Percentiles rank a stretch among this genome's conserved stretches.
phyloP scores from a whole-genome alignment of 2,797 vertebrate species.

The Tolypeutes matacus region DNA sequence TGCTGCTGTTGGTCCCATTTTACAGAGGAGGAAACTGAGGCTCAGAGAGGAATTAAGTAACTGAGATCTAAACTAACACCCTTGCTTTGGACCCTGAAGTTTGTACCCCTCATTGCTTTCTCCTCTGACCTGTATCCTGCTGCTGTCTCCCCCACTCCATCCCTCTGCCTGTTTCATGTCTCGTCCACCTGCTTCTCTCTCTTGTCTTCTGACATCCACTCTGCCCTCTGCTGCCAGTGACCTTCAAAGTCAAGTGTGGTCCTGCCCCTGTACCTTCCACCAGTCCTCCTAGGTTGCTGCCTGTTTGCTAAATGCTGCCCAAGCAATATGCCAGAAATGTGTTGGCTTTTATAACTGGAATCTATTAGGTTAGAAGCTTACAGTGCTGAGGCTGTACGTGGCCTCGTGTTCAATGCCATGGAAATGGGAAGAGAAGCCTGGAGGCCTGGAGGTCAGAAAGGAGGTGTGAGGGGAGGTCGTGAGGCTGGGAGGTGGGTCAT shows the following conservation, averaged over 20 bases:
- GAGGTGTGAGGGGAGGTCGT: neutral
- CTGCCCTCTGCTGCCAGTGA: neutral
- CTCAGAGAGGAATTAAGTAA: too few species aligned
- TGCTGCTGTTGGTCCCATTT: neutral
- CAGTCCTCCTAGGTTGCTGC: rapidly evolving
- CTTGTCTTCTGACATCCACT: neutral
- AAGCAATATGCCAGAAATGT: too few species aligned
- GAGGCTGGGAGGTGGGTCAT: neutral
- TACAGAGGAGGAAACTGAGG: too few species aligned
- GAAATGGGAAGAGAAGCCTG: neutral
- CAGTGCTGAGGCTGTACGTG: too few species aligned
- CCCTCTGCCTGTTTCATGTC: neutral
- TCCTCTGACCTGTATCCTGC: neutral
- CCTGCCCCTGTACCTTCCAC: neutral
- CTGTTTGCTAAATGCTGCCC: too few species aligned
- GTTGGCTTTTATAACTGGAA: too few species aligned
- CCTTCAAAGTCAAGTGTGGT: neutral
- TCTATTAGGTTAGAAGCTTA: too few species aligned
- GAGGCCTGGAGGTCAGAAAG: neutral
- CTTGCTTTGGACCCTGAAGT: neutral
- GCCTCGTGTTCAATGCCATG: neutral
- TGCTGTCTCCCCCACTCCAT: neutral
- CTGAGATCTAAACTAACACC: neutral
- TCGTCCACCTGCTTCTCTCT: rapidly evolving
- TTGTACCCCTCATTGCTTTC: rapidly evolving